Evolutionary conservation across 2,113 vertebrate genomes (phyloP), one percentile per base, ranked within the genome.

Genomic region (Chaetodon trifascialis): DNA sequence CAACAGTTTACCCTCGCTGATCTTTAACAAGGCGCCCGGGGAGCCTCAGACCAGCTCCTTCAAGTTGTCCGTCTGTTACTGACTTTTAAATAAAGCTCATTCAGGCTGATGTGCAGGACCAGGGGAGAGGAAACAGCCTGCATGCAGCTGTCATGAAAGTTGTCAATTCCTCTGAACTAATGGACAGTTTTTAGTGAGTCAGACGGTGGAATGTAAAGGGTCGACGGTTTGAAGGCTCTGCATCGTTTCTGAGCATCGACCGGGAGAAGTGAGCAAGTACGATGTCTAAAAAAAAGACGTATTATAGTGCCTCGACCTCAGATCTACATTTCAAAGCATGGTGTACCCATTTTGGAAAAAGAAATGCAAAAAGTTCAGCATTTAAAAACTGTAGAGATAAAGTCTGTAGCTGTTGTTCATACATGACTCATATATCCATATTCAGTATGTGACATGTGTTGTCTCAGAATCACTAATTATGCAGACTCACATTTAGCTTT

Each of bases 11-110:
- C 82, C 79, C 69, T 76, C 11, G 11, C 82, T 86, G 85, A 83
- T 86, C 85, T 86, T 92, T 90, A 92, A 90, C 86, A 90, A 91
- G 80, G 68, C 62, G 11, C 66, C 87, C 49, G 11, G 86, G 73
- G 90, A 90, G 76, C 44, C 46, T 58, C 5, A 15, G 63, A 75
- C 52, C 49, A 15, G 49, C 76, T 73, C 73, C 74, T 84, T 58
- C 1, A 71, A 80, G 67, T 76, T 69, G 64, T 83, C 80, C 2
- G 23, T 88, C 84, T 85, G 73, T 70, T 73, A 2, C 80, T 66
- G 78, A 77, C 79, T 86, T 88, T 92, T 72, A 77, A 88, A 85
- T 84, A 78, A 88, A 90, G 82, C 85, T 82, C 79, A 79, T 85
- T 89, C 5, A 12, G 14, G 36, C 68, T 88, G 90, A 89, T 86